Base-by-base conservation (phyloP, 2,113 vertebrate genomes). In the Ramphastos sulfuratus region DNA sequence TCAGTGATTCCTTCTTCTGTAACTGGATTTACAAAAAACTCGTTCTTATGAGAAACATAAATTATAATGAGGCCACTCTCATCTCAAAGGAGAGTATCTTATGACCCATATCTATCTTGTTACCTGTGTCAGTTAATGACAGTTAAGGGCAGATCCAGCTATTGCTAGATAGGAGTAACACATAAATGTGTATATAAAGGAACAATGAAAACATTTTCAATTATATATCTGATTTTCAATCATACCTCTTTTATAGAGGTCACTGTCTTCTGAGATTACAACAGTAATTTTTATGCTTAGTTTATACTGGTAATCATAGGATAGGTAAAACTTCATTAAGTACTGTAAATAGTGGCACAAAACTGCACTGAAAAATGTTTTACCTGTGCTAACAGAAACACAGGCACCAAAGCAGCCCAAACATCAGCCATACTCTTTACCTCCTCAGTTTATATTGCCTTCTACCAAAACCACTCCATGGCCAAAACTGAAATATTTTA, bases 181-280 rank as follows among this genome's bases (percentile, higher is more conserved):
- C 30, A 46, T 6, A 15, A 76, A 58, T 1, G 35, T 9, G 50
- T 37, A 54, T 76, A 90, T 79, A 90, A 91, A 87, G 90, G 82
- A 91, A 85, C 56, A 76, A 28, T 5, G 7, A 76, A 31, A 46
- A 56, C 63, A 10, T 54, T 87, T 73, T 50, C 82, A 87, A 66
- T 80, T 87, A 82, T 28, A 46, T 33, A 66, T 9, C 67, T 12
- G 20, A 65, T 82, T 92, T 85, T 69, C 87, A 82, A 54, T 65
- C 75, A 24, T 13, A 46, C 39, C 17, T 15, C 59, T 87, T 90
- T 73, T 76, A 88, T 59, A 33, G 55, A 33, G 77, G 73, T 76
- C 86, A 90, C 63, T 70, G 66, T 76, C 88, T 93, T 76, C 88
- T 61, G 65, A 90, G 66, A 86, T 78, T 88, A 75, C 27, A 67